phyloP scores from a whole-genome alignment of 2,797 vertebrate genomes.

The Coreius guichenoti region DNA sequence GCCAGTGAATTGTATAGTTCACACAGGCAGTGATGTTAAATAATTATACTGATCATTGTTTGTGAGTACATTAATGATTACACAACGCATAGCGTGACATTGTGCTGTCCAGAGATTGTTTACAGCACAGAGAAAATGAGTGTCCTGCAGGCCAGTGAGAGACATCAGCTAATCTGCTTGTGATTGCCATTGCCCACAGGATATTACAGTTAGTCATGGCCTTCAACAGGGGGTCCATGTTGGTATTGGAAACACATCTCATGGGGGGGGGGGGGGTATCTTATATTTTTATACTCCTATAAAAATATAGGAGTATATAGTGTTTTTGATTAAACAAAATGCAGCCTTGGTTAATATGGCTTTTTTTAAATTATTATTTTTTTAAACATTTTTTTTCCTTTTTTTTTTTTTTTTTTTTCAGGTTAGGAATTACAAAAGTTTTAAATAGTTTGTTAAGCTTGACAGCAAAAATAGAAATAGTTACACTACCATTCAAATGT shows the following conservation, averaged over 20 bases:
- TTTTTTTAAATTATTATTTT: too few relatives aligned
- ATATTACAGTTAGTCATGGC: slow-evolving; percentile 7
- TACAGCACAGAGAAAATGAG: slow-evolving; percentile 1
- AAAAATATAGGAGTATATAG: not conserved
- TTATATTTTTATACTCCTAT: too few relatives aligned
- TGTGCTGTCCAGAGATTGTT: slow-evolving; percentile 31
- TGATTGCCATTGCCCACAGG: slow-evolving; percentile 30
- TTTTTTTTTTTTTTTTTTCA: not conserved
- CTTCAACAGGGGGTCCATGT: slow-evolving; percentile 1
- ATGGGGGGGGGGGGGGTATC: not conserved
- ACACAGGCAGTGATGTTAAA: slow-evolving; percentile 6
- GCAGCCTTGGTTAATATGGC: too few relatives aligned
- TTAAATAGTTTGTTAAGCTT: too few relatives aligned
- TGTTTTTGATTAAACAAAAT: too few relatives aligned
- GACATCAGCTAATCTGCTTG: slow-evolving; percentile 21
- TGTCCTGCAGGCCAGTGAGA: not conserved
- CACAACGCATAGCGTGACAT: slow-evolving; percentile 26
- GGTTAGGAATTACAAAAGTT: not conserved
- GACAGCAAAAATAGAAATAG: too few relatives aligned
- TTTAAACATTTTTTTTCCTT: not conserved
- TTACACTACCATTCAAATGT: not conserved
- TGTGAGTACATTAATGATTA: slow-evolving; percentile 3
- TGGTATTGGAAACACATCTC: slow-evolving; percentile 6
- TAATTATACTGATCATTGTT: not conserved
- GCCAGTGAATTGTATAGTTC: slow-evolving; percentile 23